Evolutionary conservation across 2,113 vertebrate species (phyloP), one percentile per base, ranked within the genome.

Genomic region (Hippocampus mohnikei): DNA sequence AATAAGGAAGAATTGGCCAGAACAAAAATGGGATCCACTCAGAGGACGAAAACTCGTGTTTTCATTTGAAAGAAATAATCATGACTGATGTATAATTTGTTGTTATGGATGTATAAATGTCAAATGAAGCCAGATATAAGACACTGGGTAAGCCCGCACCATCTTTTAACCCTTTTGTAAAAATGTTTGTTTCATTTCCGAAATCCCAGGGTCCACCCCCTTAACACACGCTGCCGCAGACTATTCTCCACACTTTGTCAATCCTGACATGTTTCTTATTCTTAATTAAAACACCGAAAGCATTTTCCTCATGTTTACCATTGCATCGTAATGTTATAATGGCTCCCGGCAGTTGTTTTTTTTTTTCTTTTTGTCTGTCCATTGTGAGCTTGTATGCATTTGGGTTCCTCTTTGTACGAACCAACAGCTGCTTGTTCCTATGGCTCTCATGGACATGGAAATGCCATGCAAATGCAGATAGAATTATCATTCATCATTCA

Each of bases 391-490:
- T 69, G 23, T 8, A 40, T 66, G 76, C 58, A 73, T 21, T 9
- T 70, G 79, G 80, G 67, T 71, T 65, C 50, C 42, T 74, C 44
- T 60, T 40, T 46, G 37, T 63, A 41, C 20, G 40, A 69, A 69
- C 64, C 2, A 75, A 46, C 74, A 58, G 61, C 60, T 52, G 74
- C 67, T 53, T 78, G 78, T 55, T 80, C 71, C 69, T 46, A 8
- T 46, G 69, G 67, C 60, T 66, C 76, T 71, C 40, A 70, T 25
- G 50, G 29, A 56, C 71, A 89, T 79, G 85, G 71, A 87, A 85
- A 87, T 84, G 71, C 74, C 63, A 89, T 90, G 86, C 79, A 90
- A 89, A 89, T 79, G 40, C 63, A 67, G 52, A 76, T 12, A 50
- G 33, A 70, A 79, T 71, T 33, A 33, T 33, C 29, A 66, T 33